These are phyloP conservation scores for Neomorphus geoffroyi DNA, from an alignment of 2,797 vertebrate species.

Conservation along the genomic window DNA sequence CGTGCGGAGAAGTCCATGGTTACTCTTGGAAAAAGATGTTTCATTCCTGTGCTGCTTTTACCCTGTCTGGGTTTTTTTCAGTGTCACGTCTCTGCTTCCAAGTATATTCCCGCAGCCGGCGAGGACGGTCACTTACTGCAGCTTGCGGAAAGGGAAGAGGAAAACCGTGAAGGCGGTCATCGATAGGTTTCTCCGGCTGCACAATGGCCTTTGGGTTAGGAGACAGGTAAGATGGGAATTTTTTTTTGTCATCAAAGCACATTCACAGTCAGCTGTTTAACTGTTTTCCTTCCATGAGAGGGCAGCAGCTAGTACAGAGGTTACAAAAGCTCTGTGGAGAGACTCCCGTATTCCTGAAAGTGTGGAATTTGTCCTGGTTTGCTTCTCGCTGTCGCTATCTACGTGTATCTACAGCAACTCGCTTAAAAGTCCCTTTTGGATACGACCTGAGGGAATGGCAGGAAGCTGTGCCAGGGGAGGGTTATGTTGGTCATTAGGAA, in stretches of 20 bases:
- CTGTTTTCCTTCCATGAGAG: not conserved
- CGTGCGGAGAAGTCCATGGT: not conserved
- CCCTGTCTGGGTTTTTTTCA: constrained; percentile 29
- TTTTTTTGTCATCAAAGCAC: not conserved
- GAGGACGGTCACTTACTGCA: constrained; percentile 84
- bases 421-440: not conserved
- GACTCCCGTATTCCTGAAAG: not conserved
- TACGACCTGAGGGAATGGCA: too few species aligned
- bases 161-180: constrained; percentile 87
- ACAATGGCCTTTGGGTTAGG: constrained; percentile 93
- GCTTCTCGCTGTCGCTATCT: not conserved
- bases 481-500: too few species aligned
- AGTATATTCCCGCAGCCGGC: constrained; percentile 77
- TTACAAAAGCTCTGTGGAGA: not conserved
- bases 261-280: not conserved
- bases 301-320: not conserved
- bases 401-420: not conserved
- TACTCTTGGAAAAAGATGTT: not conserved
- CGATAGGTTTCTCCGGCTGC: constrained; percentile 89
- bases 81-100: constrained; percentile 79
- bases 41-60: not conserved
- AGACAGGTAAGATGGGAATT: constrained; percentile 80
- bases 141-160: constrained; percentile 87
- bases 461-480: too few species aligned
- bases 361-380: not conserved